Percentiles rank a stretch among this genome's conserved stretches.
Conservation (phyloP, 2,888 invertebrate genomes). For the Pollenia labialis region DNA sequence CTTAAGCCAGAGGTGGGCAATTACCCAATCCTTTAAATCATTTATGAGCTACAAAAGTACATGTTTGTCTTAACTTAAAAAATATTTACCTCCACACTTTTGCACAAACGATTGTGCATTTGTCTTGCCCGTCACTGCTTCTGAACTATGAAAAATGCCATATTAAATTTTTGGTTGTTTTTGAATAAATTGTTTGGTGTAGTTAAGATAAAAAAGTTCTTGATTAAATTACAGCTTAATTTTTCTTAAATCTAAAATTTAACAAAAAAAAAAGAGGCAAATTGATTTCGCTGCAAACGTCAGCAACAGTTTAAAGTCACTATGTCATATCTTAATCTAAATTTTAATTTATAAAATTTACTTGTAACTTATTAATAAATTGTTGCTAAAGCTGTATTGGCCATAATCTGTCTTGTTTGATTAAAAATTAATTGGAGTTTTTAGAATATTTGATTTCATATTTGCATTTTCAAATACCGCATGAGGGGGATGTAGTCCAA, state of each 20-base stretch:
- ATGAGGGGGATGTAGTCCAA: not conserved
- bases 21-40: too few relatives aligned
- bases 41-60: too few relatives aligned
- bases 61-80: too few relatives aligned
- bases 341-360: conserved; percentile 1
- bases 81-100: too few relatives aligned
- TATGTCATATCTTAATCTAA: conserved; percentile 15
- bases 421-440: not conserved
- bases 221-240: not conserved
- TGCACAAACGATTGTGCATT: too few relatives aligned
- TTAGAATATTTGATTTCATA: not conserved
- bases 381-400: not conserved
- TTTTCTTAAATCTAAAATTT: not conserved
- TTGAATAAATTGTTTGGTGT: too few relatives aligned
- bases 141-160: too few relatives aligned
- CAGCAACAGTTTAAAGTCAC: not conserved
- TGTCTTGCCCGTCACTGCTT: too few relatives aligned
- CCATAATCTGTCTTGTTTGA: not conserved
- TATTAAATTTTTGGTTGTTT: too few relatives aligned
- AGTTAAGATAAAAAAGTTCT: too few relatives aligned
- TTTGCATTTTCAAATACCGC: not conserved
- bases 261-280: not conserved
- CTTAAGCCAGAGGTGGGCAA: too few relatives aligned
- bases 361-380: not conserved
- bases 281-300: not conserved